phyloP scores from a whole-genome alignment of 2,888 invertebrate genomes.

The Melieria picta region DNA sequence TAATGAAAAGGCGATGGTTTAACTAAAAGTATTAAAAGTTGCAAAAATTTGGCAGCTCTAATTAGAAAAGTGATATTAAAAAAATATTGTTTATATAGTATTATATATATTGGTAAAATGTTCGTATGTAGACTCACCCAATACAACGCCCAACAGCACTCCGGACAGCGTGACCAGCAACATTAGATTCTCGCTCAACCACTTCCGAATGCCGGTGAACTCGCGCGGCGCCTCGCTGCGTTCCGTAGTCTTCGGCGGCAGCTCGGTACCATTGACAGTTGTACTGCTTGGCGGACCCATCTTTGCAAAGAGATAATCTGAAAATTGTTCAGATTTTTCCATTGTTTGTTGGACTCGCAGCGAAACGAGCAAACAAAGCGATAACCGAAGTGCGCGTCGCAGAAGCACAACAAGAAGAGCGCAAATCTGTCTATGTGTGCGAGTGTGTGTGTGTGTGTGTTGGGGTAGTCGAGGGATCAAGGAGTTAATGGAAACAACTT shows the following conservation, averaged over 20 bases:
- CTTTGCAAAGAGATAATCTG: slow-evolving; percentile 84
- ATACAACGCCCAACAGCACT: slow-evolving; percentile 78
- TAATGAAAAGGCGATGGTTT: no score
- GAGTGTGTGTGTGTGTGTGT: no score
- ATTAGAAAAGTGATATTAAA: no score
- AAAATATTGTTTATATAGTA: not conserved
- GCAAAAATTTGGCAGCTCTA: no score
- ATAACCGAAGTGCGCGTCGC: slow-evolving; percentile 22
- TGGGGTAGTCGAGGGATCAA: no score
- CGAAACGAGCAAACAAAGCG: slow-evolving; percentile 26
- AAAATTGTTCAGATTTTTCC: slow-evolving; percentile 76
- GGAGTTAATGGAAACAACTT: no score
- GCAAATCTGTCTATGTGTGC: no score
- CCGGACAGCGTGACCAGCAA: slow-evolving; percentile 82
- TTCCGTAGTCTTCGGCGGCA: slow-evolving; percentile 70
- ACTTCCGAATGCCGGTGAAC: slow-evolving; percentile 74
- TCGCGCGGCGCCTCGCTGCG: slow-evolving; percentile 73
- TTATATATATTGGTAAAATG: not conserved
- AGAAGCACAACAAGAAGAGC: slow-evolving; percentile 2
- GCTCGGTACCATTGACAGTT: slow-evolving; percentile 64
- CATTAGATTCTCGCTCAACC: slow-evolving; percentile 81
- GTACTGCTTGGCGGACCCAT: slow-evolving; percentile 75
- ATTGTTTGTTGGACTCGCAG: slow-evolving; percentile 59
- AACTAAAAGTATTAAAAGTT: no score
- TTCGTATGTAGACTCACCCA: slow-evolving; percentile 70